Conservation (phyloP, 2,888 invertebrate genomes). For the Heteromurus nitidus region DNA sequence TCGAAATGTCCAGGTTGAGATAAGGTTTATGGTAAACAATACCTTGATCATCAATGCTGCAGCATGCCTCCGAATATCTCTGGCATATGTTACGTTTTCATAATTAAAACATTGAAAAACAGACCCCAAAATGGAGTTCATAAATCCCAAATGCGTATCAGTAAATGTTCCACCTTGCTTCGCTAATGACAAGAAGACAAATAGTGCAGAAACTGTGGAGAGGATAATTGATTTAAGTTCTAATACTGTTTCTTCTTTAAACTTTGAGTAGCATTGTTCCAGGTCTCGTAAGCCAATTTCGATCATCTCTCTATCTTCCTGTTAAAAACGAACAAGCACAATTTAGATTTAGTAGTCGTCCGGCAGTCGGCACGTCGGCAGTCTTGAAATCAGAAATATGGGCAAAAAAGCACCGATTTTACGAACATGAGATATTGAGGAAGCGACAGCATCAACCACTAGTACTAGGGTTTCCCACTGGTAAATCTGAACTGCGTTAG, state of each 20-base stretch:
- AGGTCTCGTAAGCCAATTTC: slow-evolving; percentile 69
- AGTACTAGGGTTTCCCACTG: slow-evolving; percentile 72
- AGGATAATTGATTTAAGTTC: slow-evolving; percentile 70
- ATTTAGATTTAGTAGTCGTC: background rate
- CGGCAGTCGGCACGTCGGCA: background rate
- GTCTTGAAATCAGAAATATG: no score
- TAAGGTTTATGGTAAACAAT: no score
- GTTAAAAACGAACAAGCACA: slow-evolving; percentile 14
- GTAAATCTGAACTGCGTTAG: slow-evolving; percentile 63
- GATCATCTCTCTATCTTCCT: slow-evolving; percentile 70
- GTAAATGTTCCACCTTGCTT: slow-evolving; percentile 61
- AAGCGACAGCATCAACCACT: slow-evolving; percentile 69
- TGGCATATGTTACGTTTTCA: slow-evolving; percentile 55
- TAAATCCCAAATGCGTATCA: slow-evolving; percentile 59
- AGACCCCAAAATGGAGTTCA: slow-evolving; percentile 68
- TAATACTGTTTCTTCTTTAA: slow-evolving; percentile 63
- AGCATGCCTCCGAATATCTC: slow-evolving; percentile 70
- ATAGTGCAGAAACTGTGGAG: slow-evolving; percentile 71
- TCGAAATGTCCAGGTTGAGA: no score
- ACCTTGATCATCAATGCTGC: slow-evolving; percentile 71
- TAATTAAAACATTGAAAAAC: slow-evolving; percentile 69
- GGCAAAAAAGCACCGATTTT: no score
- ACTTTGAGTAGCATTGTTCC: slow-evolving; percentile 66
- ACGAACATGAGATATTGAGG: slow-evolving; percentile 69
- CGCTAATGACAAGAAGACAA: slow-evolving; percentile 68